Evolutionary conservation across 1,140 invertebrate genomes (phyloP).

Genomic region (Teleogryllus occipitalis): DNA sequence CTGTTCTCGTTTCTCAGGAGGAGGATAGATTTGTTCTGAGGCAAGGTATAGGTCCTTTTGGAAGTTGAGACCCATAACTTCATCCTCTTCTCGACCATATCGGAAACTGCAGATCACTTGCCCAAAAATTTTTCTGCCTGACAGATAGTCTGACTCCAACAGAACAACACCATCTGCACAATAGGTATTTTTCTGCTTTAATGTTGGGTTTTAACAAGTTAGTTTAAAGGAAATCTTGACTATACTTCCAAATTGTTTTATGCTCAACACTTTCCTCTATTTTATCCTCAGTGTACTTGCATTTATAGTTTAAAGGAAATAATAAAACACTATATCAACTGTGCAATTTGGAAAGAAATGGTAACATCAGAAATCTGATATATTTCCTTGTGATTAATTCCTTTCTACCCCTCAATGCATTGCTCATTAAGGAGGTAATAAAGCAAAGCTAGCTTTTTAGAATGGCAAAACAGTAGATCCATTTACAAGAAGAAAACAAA

Average conservation of each 20-base stretch:
- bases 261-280: no score
- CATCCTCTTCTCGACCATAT: slow-evolving; percentile 96
- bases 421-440: no score
- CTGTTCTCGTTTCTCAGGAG: slow-evolving; percentile 46
- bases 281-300: no score
- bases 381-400: no score
- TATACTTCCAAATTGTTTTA: neutral
- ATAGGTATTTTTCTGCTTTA: neutral
- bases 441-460: no score
- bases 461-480: no score
- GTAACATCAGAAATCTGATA: no score
- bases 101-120: slow-evolving; percentile 94
- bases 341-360: no score
- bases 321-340: no score
- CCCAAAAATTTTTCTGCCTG: slow-evolving; percentile 76
- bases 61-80: slow-evolving; percentile 96
- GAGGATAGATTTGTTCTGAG: slow-evolving; percentile 80
- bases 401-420: no score
- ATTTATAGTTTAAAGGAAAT: no score
- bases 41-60: slow-evolving; percentile 91
- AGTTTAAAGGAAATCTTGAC: neutral
- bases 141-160: slow-evolving; percentile 83
- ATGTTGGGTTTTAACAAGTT: neutral
- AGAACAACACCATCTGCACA: slow-evolving; percentile 83
- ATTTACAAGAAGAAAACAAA: no score